A percentile compares a stretch with the other conserved stretches of the same genome.
Evolutionary conservation across 2,888 invertebrate genomes (phyloP).

Genomic region (Schrankia costaestrigalis): DNA sequence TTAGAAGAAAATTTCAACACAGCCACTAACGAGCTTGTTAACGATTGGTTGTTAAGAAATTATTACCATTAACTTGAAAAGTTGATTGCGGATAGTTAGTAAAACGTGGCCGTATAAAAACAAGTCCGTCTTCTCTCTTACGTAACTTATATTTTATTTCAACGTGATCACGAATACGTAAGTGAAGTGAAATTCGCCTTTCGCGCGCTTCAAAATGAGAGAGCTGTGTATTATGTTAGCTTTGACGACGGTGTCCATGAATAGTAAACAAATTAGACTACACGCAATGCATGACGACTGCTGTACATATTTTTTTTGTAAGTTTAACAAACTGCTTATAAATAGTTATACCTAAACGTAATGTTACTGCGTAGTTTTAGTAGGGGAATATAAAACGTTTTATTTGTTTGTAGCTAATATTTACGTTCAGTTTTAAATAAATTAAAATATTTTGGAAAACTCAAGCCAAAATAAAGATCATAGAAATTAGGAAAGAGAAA

Average conservation of each 20-base stretch:
- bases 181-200: constrained; percentile 51
- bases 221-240: constrained; percentile 20
- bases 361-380: too few species aligned
- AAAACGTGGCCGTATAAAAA: constrained; percentile 27
- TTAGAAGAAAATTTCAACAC: constrained; percentile 15
- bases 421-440: too few species aligned
- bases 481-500: too few species aligned
- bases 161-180: constrained; percentile 31
- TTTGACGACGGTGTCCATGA: constrained; percentile 10
- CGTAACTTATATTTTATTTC: constrained; percentile 25
- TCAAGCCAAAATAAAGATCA: too few species aligned
- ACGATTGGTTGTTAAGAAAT: constrained; percentile 15
- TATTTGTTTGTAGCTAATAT: too few species aligned
- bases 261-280: constrained; percentile 1
- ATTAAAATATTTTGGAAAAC: too few species aligned
- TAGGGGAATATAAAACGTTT: too few species aligned
- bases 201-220: constrained; percentile 33
- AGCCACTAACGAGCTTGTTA: constrained; percentile 5
- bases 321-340: too few species aligned
- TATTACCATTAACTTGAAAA: constrained; percentile 13
- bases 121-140: constrained; percentile 23
- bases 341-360: too few species aligned
- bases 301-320: too few species aligned
- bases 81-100: constrained; percentile 24
- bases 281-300: too few species aligned